Evolutionary conservation across 2,113 vertebrate genomes (phyloP), one percentile per base, ranked within the genome.

Genomic region (Rallus limicola): DNA sequence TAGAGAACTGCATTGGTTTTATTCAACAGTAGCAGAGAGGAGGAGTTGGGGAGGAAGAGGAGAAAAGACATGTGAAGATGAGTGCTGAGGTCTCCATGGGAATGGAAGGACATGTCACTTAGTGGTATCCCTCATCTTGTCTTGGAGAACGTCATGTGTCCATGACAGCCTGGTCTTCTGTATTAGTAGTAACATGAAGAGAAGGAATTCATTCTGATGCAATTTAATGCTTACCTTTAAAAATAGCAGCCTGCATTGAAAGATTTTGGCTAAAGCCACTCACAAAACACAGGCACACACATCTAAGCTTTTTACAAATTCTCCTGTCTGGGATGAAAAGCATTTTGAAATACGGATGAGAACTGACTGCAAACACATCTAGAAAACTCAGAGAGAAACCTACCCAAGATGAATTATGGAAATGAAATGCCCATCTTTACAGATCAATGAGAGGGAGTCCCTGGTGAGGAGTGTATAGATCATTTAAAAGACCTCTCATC

Each of bases 361-460:
- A 80, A 76, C 69, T 86, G 90, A 89, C 92, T 91, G 84, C 88
- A 90, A 84, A 77, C 56, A 77, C 55, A 65, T 59, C 68, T 16
- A 16, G 75, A 90, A 71, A 62, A 62, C 62, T 74, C 17, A 1
- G 79, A 79, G 46, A 71, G 65, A 87, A 79, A 82, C 25, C 46
- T 86, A 25, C 53, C 58, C 1, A 15, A 93, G 92, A 88, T 13
- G 75, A 85, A 80, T 96, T 68, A 93, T 75, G 86, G 88, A 69
- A 96, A 97, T 86, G 65, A 96, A 96, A 96, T 94, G 82, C 86
- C 72, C 77, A 52, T 84, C 93, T 85, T 89, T 80, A 59, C 82
- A 88, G 89, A 97, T 93, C 95, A 90, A 63, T 96, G 92, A 36
- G 88, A 68, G 88, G 58, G 71, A 91, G 56, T 92, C 92, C 90